Conservation (phyloP, 2,113 vertebrate species). For the Ceyx margarethae region DNA sequence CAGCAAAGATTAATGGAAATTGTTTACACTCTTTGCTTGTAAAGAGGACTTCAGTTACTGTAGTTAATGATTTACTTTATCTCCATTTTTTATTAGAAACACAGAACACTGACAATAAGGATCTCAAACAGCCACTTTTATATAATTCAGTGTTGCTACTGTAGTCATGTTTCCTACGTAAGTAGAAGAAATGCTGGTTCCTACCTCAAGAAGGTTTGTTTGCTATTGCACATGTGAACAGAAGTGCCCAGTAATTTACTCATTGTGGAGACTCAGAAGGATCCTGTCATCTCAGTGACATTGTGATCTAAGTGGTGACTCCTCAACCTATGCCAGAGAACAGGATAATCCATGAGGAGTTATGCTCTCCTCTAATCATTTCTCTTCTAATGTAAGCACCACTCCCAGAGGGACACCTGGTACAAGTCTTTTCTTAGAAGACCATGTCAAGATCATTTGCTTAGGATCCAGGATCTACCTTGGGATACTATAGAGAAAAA, state of each 20-base stretch:
- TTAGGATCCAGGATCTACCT: background rate
- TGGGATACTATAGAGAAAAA: background rate
- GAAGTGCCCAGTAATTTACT: background rate
- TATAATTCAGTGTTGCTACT: background rate
- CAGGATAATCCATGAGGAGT: background rate
- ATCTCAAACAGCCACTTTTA: background rate
- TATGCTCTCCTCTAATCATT: background rate
- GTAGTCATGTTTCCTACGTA: background rate
- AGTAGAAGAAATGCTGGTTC: background rate
- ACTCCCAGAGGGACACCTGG: background rate
- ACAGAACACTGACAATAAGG: background rate
- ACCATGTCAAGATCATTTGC: background rate
- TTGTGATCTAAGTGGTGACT: background rate
- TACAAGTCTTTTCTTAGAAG: background rate
- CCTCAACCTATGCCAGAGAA: background rate
- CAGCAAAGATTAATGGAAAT: background rate
- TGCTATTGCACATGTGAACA: background rate
- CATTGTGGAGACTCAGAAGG: background rate
- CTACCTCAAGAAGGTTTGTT: background rate
- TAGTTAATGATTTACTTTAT: conserved; percentile 44
- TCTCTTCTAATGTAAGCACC: background rate
- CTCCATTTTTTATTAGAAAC: background rate
- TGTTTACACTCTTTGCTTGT: background rate
- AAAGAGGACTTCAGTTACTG: background rate
- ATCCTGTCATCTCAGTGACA: background rate